Evolutionary conservation across 2,113 vertebrate species (phyloP).

Genomic region (Malurus melanocephalus): DNA sequence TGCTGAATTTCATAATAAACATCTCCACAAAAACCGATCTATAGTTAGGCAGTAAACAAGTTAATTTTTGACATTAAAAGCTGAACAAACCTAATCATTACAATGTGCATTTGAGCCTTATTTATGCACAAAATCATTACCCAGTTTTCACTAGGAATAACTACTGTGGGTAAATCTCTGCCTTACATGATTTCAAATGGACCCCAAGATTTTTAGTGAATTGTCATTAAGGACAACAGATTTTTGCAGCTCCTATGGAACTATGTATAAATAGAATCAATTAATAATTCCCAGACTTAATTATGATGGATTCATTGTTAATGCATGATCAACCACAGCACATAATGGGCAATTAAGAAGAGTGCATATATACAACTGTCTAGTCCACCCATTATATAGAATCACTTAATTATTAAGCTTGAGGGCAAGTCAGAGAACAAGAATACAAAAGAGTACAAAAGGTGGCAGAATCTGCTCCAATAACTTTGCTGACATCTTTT

Average conservation of each 20-base stretch:
- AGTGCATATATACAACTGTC: neutral
- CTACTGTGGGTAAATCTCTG: neutral
- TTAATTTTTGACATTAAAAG: constrained; percentile 41
- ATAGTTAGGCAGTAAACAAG: constrained; percentile 53
- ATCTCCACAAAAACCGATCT: constrained; percentile 44
- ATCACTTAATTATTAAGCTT: neutral
- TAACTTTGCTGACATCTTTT: neutral
- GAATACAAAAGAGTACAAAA: neutral
- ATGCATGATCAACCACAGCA: constrained; percentile 34
- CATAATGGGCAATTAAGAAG: constrained; percentile 28
- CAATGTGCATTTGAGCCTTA: neutral
- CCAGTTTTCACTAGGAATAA: neutral
- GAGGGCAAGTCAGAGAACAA: neutral
- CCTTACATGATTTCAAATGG: neutral
- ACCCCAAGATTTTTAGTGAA: neutral
- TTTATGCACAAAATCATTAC: neutral
- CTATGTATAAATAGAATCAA: constrained; percentile 42
- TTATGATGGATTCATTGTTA: constrained; percentile 52
- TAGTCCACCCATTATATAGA: neutral
- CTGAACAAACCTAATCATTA: constrained; percentile 23
- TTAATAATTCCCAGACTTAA: constrained; percentile 57
- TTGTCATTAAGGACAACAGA: neutral
- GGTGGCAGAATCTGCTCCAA: neutral
- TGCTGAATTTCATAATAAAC: constrained; percentile 58
- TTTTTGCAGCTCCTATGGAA: constrained; percentile 21